Evolutionary conservation across 2,888 invertebrate species (phyloP).

Genomic region (Rhagophthalmus giganteus): DNA sequence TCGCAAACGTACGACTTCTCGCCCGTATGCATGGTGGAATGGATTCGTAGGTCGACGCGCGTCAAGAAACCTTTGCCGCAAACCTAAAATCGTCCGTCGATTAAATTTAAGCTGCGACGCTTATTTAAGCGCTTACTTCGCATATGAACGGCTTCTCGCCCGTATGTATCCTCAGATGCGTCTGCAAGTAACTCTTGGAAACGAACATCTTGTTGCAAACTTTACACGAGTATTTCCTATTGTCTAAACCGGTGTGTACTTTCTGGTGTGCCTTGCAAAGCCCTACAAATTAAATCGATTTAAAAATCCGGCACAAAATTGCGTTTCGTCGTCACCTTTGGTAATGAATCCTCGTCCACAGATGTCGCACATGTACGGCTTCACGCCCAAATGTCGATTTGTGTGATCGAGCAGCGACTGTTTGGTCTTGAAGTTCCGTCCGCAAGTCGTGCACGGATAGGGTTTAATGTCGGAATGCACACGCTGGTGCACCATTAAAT

Average conservation of each 20-base stretch:
- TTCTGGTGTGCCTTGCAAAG: conserved; percentile 63
- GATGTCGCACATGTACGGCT: conserved; percentile 62
- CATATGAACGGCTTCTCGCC: conserved; percentile 65
- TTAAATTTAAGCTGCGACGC: background rate
- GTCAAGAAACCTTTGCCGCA: conserved; percentile 65
- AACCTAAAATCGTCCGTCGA: conserved; percentile 39
- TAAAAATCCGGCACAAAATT: no score
- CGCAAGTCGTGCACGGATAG: conserved; percentile 61
- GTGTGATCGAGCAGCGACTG: conserved; percentile 63
- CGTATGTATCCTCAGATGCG: conserved; percentile 62
- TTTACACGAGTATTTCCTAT: conserved; percentile 62
- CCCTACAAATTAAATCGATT: conserved; percentile 42
- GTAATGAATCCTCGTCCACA: conserved; percentile 64
- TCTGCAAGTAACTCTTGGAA: conserved; percentile 63
- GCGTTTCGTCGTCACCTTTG: conserved; percentile 53
- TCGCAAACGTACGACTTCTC: conserved; percentile 66
- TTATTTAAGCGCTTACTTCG: conserved; percentile 54
- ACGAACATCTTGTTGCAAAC: conserved; percentile 65
- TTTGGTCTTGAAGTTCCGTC: conserved; percentile 63
- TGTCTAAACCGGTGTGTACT: conserved; percentile 62
- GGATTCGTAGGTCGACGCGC: conserved; percentile 62
- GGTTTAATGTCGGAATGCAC: conserved; percentile 64
- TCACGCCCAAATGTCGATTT: conserved; percentile 63
- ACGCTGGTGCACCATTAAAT: conserved; percentile 63
- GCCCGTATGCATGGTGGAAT: conserved; percentile 65